Conservation (phyloP, 2,888 invertebrate species). For the Kryphioiulus occultus region DNA sequence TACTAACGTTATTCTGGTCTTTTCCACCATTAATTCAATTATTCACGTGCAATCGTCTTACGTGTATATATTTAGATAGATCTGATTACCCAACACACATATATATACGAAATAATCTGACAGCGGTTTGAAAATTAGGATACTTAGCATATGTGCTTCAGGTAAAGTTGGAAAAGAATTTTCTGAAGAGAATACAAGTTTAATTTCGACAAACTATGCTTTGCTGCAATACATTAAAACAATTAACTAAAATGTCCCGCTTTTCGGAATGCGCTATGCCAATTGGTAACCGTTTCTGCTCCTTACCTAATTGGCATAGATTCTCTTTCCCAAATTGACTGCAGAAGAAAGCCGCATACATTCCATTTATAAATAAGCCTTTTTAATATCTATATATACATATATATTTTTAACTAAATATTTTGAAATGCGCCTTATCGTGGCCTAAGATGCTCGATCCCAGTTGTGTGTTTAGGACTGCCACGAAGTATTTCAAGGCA, state of each 20-base stretch:
- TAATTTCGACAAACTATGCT: no score
- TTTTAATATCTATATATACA: slow-evolving; percentile 20
- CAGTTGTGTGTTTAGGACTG: background rate
- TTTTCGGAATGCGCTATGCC: background rate
- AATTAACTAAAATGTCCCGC: background rate
- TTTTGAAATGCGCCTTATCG: slow-evolving; percentile 7
- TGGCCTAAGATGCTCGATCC: background rate
- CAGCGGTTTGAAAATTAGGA: background rate
- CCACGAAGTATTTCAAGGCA: background rate
- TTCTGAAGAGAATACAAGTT: no score
- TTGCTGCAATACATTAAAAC: no score
- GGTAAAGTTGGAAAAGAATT: background rate
- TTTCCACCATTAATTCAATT: background rate
- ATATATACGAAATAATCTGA: background rate
- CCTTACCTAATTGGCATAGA: background rate
- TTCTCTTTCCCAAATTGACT: background rate
- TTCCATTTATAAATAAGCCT: slow-evolving; percentile 26
- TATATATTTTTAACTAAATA: slow-evolving; percentile 29
- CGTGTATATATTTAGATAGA: background rate
- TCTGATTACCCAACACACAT: background rate
- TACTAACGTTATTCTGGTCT: background rate
- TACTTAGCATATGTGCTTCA: background rate
- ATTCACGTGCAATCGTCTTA: slow-evolving; percentile 3
- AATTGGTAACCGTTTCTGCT: background rate
- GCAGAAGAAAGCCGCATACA: background rate